Evolutionary conservation across 2,888 invertebrate species (phyloP).

Genomic region (Anarsia innoxiella): DNA sequence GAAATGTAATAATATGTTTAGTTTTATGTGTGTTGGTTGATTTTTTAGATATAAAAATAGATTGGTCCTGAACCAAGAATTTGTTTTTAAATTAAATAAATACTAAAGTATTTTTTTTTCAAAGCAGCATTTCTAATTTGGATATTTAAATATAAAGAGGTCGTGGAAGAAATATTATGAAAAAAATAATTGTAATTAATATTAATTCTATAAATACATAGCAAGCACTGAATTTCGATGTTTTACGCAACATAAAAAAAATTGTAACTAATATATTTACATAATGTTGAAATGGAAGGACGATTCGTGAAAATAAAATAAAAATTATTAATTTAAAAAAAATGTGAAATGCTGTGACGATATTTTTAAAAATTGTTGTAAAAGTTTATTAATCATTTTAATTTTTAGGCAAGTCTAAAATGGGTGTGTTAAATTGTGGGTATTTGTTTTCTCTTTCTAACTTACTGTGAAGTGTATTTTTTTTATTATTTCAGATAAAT

Average conservation of each 20-base stretch:
- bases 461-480: too few relatives aligned
- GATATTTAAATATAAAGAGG: neutral
- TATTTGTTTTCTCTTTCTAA: neutral
- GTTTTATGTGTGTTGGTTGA: too few relatives aligned
- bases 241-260: constrained; percentile 59
- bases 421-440: neutral
- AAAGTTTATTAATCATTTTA: constrained; percentile 22
- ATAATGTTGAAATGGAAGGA: constrained; percentile 43
- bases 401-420: constrained; percentile 1
- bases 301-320: constrained; percentile 26
- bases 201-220: constrained; percentile 46
- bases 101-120: too few relatives aligned
- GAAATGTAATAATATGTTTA: too few relatives aligned
- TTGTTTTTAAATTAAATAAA: too few relatives aligned
- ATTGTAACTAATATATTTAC: constrained; percentile 55
- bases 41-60: too few relatives aligned
- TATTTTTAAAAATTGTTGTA: constrained; percentile 26
- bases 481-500: too few relatives aligned
- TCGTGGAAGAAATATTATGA: neutral
- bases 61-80: too few relatives aligned
- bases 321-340: constrained; percentile 18
- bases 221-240: constrained; percentile 71
- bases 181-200: constrained; percentile 32
- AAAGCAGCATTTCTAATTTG: too few relatives aligned
- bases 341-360: constrained; percentile 15